Evolutionary conservation across 2,888 invertebrate genomes (phyloP).

Genomic region (Catonia carolina): DNA sequence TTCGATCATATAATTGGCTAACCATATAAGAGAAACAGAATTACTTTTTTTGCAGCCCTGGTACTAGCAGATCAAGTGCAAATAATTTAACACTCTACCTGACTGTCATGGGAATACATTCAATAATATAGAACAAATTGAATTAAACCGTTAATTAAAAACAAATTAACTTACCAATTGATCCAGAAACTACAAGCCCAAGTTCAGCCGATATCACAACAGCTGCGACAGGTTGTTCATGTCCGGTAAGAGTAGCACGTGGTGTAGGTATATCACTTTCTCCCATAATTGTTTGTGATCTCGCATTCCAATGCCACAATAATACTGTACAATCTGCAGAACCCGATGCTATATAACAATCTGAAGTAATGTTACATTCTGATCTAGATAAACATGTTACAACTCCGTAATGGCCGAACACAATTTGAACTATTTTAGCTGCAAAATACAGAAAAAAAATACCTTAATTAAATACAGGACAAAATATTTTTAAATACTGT

Average conservation of each 20-base stretch:
- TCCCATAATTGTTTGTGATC: conserved; percentile 95
- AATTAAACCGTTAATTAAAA: too few species aligned
- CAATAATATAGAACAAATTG: background rate
- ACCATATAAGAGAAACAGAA: too few species aligned
- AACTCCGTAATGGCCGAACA: conserved; percentile 98
- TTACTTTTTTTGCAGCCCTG: too few species aligned
- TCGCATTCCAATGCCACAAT: conserved; percentile 97
- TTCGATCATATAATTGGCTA: too few species aligned
- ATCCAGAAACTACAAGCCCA: conserved; percentile 94
- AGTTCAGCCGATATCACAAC: conserved; percentile 97
- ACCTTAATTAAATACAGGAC: too few species aligned
- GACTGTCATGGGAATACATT: too few species aligned
- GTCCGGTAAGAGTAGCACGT: conserved; percentile 93
- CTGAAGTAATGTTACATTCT: conserved; percentile 97
- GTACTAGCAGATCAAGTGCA: too few species aligned
- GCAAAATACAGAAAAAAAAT: conserved; percentile 36
- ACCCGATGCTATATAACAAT: conserved; percentile 97
- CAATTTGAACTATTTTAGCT: conserved; percentile 97
- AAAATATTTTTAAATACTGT: too few species aligned
- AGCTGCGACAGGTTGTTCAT: conserved; percentile 91
- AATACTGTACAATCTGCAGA: conserved; percentile 97
- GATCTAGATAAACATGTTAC: conserved; percentile 96
- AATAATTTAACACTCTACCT: too few species aligned
- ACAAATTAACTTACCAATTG: conserved; percentile 49
- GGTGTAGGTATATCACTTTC: conserved; percentile 95